These are phyloP conservation scores for Gymnoscelis rufifasciata DNA, from an alignment of 2,888 invertebrate species.

Conservation along the genomic window DNA sequence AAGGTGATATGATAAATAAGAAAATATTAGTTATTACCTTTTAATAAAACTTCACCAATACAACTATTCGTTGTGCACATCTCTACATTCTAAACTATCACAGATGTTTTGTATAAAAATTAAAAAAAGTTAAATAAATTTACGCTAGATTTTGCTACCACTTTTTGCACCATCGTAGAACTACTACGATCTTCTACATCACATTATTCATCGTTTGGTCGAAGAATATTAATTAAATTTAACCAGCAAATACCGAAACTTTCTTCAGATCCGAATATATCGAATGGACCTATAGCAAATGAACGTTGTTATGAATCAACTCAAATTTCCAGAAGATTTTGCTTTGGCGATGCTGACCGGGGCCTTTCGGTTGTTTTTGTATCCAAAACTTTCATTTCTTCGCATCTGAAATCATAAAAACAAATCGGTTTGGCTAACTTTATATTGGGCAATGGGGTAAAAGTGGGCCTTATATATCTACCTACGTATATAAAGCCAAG, in stretches of 20 bases:
- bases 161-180: slow-evolving; percentile 6
- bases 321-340: slow-evolving; percentile 63
- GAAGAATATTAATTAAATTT: too few species aligned
- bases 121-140: slow-evolving; percentile 48
- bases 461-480: too few species aligned
- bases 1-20: slow-evolving; percentile 10
- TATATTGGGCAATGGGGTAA: too few species aligned
- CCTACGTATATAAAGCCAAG: too few species aligned
- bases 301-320: slow-evolving; percentile 15
- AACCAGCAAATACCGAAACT: too few species aligned
- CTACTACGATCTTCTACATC: slow-evolving; percentile 7
- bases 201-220: too few species aligned
- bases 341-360: slow-evolving; percentile 60
- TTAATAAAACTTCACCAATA: slow-evolving; percentile 36
- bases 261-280: too few species aligned
- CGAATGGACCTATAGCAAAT: neutral
- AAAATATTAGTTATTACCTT: slow-evolving; percentile 23
- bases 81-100: slow-evolving; percentile 66
- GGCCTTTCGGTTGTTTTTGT: slow-evolving; percentile 55
- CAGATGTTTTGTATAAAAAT: slow-evolving; percentile 62
- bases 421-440: too few species aligned
- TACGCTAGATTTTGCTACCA: slow-evolving; percentile 21
- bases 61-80: slow-evolving; percentile 36
- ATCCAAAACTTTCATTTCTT: slow-evolving; percentile 69
- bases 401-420: slow-evolving; percentile 53